A percentile compares a stretch with the other conserved stretches of the same genome.
Conservation (phyloP, 2,888 invertebrate genomes). For the Pteria penguin region DNA sequence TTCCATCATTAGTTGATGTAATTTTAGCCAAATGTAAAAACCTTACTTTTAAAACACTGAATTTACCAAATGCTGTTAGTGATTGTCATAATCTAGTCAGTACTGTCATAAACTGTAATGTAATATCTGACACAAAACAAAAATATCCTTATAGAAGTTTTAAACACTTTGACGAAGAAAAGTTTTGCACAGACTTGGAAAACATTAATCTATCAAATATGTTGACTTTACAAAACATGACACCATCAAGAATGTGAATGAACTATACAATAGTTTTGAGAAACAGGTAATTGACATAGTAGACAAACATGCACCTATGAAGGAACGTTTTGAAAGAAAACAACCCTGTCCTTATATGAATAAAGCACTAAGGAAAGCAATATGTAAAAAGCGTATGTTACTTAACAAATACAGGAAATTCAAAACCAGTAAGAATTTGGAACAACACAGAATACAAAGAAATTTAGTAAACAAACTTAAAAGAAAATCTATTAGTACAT, state of each 20-base stretch:
- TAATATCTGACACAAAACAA: neutral
- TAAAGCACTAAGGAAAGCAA: neutral
- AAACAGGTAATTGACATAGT: neutral
- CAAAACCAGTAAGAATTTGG: neutral
- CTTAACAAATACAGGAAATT: neutral
- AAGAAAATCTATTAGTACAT: neutral
- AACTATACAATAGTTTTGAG: neutral
- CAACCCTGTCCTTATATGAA: neutral
- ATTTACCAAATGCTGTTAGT: neutral
- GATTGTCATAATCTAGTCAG: neutral
- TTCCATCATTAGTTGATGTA: neutral
- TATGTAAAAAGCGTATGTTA: neutral
- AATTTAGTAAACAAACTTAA: neutral
- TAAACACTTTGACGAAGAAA: neutral
- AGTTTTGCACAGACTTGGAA: neutral
- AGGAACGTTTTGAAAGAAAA: neutral
- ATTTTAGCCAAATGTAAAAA: neutral
- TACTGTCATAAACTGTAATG: neutral
- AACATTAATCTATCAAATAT: neutral
- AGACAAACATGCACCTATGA: neutral
- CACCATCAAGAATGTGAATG: neutral
- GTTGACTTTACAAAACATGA: neutral
- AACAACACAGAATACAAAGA: neutral
- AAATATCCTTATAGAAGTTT: neutral
- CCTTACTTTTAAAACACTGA: neutral